Conservation (phyloP, 2,113 vertebrate genomes). For the Bubo bubo region DNA sequence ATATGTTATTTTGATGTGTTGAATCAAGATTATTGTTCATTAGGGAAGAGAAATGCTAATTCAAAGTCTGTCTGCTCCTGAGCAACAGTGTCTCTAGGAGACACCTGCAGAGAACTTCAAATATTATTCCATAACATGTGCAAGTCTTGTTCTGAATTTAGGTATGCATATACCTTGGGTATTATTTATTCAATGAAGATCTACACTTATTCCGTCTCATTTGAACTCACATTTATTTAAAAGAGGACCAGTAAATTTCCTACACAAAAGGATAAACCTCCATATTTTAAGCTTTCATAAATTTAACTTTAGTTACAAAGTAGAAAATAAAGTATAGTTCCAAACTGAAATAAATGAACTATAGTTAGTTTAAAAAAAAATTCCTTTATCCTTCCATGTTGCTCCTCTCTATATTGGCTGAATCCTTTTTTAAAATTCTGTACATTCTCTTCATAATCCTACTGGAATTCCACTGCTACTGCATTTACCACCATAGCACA, state of each 20-base stretch:
- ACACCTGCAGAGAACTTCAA: slow-evolving; percentile 25
- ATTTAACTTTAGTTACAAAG: slow-evolving; percentile 21
- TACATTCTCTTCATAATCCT: slow-evolving; percentile 63
- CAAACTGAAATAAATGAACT: slow-evolving; percentile 27
- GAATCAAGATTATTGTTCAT: slow-evolving; percentile 19
- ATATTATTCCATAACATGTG: neutral
- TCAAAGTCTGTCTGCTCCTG: neutral
- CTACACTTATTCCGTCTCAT: neutral
- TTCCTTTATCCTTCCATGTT: slow-evolving; percentile 1
- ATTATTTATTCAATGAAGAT: neutral
- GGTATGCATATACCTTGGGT: neutral
- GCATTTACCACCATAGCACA: slow-evolving; percentile 69
- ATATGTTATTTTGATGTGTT: neutral
- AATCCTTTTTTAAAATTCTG: slow-evolving; percentile 47
- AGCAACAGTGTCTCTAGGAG: neutral
- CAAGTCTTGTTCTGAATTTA: slow-evolving; percentile 20
- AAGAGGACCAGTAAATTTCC: neutral
- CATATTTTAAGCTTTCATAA: slow-evolving; percentile 7
- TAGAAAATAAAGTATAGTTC: neutral
- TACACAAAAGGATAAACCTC: neutral
- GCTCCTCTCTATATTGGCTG: neutral
- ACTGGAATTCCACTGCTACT: slow-evolving; percentile 69
- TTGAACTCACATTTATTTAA: slow-evolving; percentile 21
- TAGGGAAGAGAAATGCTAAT: slow-evolving; percentile 7
- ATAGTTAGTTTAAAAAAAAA: neutral